Conservation (phyloP, 2,888 invertebrate genomes). For the Linyphia triangularis region DNA sequence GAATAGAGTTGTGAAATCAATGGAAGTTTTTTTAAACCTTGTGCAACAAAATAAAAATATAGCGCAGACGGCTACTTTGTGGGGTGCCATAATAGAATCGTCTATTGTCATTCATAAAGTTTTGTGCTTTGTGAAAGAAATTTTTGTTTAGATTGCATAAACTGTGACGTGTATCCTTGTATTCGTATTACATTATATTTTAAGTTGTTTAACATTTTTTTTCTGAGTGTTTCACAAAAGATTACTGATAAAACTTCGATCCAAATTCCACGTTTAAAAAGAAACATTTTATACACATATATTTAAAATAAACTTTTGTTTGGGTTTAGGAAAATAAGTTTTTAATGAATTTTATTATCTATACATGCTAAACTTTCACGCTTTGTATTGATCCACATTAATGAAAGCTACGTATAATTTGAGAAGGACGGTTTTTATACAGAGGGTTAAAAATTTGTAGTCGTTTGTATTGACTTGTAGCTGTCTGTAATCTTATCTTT, state of each 20-base stretch:
- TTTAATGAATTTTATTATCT: not conserved
- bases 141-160: not conserved
- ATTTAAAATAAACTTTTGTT: not conserved
- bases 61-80: not conserved
- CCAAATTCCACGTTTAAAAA: too few relatives aligned
- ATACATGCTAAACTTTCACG: too few relatives aligned
- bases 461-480: too few relatives aligned
- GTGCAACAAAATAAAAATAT: slow-evolving; percentile 2
- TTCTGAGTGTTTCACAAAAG: too few relatives aligned
- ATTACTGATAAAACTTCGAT: too few relatives aligned
- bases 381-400: not conserved
- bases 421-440: too few relatives aligned
- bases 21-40: not conserved
- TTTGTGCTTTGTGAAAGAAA: not conserved
- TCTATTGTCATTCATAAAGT: slow-evolving; percentile 1
- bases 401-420: too few relatives aligned
- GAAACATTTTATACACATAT: too few relatives aligned
- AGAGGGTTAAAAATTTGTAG: too few relatives aligned
- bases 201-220: not conserved
- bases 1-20: slow-evolving; percentile 28
- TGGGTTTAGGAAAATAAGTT: not conserved
- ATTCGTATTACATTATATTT: not conserved
- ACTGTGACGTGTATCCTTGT: not conserved
- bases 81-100: not conserved
- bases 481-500: too few relatives aligned